Evolutionary conservation across 2,797 vertebrate species (phyloP).

Genomic region (Choloepus didactylus): DNA sequence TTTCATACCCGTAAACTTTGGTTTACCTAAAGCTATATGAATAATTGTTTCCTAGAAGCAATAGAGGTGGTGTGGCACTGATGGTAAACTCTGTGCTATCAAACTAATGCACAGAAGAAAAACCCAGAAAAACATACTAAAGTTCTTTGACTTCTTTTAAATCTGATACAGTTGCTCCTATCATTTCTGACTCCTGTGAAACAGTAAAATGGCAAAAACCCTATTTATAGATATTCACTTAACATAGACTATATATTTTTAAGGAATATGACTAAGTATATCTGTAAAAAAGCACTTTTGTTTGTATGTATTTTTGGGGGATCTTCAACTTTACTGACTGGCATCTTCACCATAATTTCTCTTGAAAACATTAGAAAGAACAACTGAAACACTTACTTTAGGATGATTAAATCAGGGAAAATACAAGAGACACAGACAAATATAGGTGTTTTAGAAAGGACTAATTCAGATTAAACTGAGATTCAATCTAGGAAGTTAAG

Average conservation of each 20-base stretch:
- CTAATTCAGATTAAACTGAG: slow-evolving; percentile 11
- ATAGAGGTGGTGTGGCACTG: too few species aligned
- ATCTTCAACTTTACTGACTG: neutral
- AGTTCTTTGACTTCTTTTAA: neutral
- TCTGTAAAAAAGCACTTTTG: neutral
- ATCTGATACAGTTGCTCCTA: neutral
- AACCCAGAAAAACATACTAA: neutral
- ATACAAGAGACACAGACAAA: neutral
- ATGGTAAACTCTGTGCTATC: neutral
- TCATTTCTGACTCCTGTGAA: neutral
- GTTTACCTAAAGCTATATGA: neutral
- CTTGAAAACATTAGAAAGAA: slow-evolving; percentile 33
- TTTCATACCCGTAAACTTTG: neutral
- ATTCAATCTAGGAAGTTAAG: neutral
- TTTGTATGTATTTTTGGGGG: neutral
- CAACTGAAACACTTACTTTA: neutral
- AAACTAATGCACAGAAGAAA: neutral
- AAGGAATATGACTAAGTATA: neutral
- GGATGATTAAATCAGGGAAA: neutral
- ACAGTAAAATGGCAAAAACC: slow-evolving; percentile 4
- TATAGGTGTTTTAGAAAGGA: neutral
- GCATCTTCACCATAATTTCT: neutral
- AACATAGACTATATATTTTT: neutral
- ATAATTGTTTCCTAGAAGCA: neutral
- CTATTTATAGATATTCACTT: neutral